A percentile compares a stretch with the other conserved stretches of the same genome.
phyloP scores from a whole-genome alignment of 53 echinoderm and acorn worm species.

The Antedon mediterranea region DNA sequence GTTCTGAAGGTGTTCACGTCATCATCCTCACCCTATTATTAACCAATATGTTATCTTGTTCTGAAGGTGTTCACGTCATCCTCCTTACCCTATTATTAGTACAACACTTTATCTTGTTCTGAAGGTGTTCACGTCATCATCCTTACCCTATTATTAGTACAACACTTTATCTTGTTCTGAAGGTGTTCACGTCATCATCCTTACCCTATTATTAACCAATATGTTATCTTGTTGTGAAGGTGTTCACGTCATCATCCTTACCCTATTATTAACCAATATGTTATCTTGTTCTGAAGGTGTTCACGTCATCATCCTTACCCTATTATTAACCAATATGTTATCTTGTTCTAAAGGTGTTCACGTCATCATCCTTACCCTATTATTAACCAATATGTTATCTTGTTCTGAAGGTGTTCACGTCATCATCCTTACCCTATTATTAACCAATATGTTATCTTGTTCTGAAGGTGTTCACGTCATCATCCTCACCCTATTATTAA shows the following conservation, averaged over 20 bases:
- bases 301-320: slow-evolving; percentile 53
- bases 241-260: slow-evolving; percentile 47
- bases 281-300: background rate
- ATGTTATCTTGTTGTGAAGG: background rate
- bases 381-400: background rate
- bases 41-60: background rate
- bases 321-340: slow-evolving; percentile 15
- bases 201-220: slow-evolving; percentile 27
- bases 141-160: slow-evolving; percentile 34
- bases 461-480: slow-evolving; percentile 33
- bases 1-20: slow-evolving; percentile 33
- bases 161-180: slow-evolving; percentile 13
- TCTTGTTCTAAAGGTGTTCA: slow-evolving; percentile 18
- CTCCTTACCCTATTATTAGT: slow-evolving; percentile 39
- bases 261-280: slow-evolving; percentile 33
- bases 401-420: slow-evolving; percentile 32
- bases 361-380: slow-evolving; percentile 44
- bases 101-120: slow-evolving; percentile 14
- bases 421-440: slow-evolving; percentile 39
- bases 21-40: slow-evolving; percentile 39
- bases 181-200: slow-evolving; percentile 51
- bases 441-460: background rate
- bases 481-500: slow-evolving; percentile 44
- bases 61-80: slow-evolving; percentile 44
- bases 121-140: slow-evolving; percentile 49